phyloP scores from a whole-genome alignment of 2,888 invertebrate species.

The Zygothrica quintamaculata region DNA sequence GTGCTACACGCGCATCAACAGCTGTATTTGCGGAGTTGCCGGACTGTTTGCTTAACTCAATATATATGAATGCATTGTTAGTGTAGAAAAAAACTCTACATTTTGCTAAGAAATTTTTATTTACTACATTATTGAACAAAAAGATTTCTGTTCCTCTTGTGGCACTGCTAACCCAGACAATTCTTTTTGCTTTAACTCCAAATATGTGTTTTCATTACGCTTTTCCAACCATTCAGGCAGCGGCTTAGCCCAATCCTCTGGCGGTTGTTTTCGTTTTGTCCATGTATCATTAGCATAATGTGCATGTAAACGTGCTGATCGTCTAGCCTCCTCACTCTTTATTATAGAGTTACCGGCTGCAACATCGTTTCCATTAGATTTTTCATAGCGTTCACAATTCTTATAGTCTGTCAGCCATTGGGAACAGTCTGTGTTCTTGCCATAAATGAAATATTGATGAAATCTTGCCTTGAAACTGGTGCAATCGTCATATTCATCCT shows the following conservation, averaged over 20 bases:
- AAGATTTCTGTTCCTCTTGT: constrained; percentile 57
- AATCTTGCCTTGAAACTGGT: constrained; percentile 90
- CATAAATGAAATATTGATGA: constrained; percentile 94
- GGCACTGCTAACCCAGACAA: constrained; percentile 84
- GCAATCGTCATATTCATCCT: constrained; percentile 93
- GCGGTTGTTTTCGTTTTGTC: constrained; percentile 90
- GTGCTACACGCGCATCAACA: constrained; percentile 32
- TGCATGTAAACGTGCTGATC: constrained; percentile 87
- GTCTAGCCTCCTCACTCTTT: constrained; percentile 89
- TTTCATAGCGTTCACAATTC: constrained; percentile 90
- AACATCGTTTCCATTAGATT: constrained; percentile 86
- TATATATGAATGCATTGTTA: not conserved
- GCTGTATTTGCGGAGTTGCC: constrained; percentile 51
- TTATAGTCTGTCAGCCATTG: constrained; percentile 92
- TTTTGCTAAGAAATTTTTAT: constrained; percentile 13
- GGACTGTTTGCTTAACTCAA: constrained; percentile 9
- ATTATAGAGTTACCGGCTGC: constrained; percentile 89
- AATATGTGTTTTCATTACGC: constrained; percentile 88
- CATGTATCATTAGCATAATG: constrained; percentile 92
- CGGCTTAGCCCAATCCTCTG: constrained; percentile 92
- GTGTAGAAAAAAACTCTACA: not conserved
- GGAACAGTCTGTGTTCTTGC: constrained; percentile 89
- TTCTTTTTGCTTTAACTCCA: constrained; percentile 88
- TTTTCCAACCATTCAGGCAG: constrained; percentile 91
- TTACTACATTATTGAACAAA: constrained; percentile 80